These are phyloP conservation scores for Seira sanloemensis DNA, from an alignment of 2,888 invertebrate species.

Conservation along the genomic window DNA sequence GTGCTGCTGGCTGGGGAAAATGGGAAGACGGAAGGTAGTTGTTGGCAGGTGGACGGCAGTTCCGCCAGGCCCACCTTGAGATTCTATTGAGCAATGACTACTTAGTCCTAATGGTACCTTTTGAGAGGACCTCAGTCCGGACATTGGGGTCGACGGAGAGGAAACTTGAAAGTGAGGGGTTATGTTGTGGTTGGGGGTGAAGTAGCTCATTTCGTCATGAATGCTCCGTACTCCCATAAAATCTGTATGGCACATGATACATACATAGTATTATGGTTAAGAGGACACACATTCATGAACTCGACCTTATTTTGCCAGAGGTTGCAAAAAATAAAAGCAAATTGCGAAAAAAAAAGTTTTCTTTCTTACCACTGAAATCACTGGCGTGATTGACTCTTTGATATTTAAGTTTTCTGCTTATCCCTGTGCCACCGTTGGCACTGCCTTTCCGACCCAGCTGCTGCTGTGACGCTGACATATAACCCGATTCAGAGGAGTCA, in stretches of 20 bases:
- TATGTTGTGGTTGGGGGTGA: conserved; percentile 62
- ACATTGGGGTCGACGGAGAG: conserved; percentile 64
- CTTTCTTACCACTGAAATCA: conserved; percentile 71
- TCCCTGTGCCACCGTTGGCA: conserved; percentile 61
- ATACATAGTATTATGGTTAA: not conserved
- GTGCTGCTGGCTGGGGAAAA: conserved; percentile 51
- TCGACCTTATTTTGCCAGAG: not conserved
- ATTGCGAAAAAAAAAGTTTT: conserved; percentile 1
- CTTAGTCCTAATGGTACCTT: conserved; percentile 58
- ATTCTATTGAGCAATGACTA: conserved; percentile 59
- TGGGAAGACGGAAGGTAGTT: conserved; percentile 56
- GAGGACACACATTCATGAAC: not conserved
- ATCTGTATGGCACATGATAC: conserved; percentile 52
- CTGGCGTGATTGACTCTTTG: conserved; percentile 72
- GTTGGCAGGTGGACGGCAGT: conserved; percentile 53
- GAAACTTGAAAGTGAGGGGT: conserved; percentile 59
- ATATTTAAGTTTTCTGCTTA: conserved; percentile 72
- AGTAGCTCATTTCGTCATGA: conserved; percentile 69
- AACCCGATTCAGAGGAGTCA: conserved; percentile 65
- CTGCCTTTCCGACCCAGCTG: conserved; percentile 62
- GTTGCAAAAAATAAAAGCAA: not conserved
- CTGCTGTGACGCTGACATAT: conserved; percentile 66
- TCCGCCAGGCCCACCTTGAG: conserved; percentile 32
- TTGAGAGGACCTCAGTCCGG: conserved; percentile 54
- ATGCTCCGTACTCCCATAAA: conserved; percentile 69